Evolutionary conservation across 2,888 invertebrate genomes (phyloP), one percentile per base, ranked within the genome.

Genomic region (Romanomermis culicivorax): DNA sequence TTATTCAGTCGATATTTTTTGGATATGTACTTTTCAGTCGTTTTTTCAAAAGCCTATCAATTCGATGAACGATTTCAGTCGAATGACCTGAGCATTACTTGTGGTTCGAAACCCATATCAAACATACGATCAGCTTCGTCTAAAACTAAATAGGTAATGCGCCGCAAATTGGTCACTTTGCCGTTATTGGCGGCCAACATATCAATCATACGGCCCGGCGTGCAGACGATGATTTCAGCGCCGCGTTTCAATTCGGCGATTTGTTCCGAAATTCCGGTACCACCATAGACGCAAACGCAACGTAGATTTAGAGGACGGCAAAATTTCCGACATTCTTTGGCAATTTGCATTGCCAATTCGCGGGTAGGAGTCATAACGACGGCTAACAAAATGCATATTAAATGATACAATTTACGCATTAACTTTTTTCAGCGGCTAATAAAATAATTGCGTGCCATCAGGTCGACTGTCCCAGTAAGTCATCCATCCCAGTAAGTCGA

Each of bases 91-190:
- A n/a, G n/a, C n/a, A n/a, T n/a, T n/a, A 80, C 80, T 77, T 91
- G 89, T 0, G 89, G 91, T 72, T 97, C 97, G 69, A 97, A 99
- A 3, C 68, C 68, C 56, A 56, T 56, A 25, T 99, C 97, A 69
- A 97, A 97, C 97, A 97, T 97, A 45, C 97, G 77, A 71, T 99
- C 97, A 0, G 97, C 97, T 72, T 99, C 97, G 70, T 99, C 97
- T 42, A 99, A 73, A 1, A 99, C 97, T 47, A 97, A 80, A 68
- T 93, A 99, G 0, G 95, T 95, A 43, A 91, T 88, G 45, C 97
- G 77, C n/a, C 85, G 77, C 57, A 97, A 74, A 73, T 99, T 99
- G 4, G 97, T 99, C 1, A 97, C 95, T 61, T 89, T 79, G 43
- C 76, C 95, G 49, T 85, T 87, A 70, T 99, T 99, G 0, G 95